These are phyloP conservation scores for Grapholita molesta DNA, from an alignment of 1,140 invertebrate genomes.

Conservation along the genomic window DNA sequence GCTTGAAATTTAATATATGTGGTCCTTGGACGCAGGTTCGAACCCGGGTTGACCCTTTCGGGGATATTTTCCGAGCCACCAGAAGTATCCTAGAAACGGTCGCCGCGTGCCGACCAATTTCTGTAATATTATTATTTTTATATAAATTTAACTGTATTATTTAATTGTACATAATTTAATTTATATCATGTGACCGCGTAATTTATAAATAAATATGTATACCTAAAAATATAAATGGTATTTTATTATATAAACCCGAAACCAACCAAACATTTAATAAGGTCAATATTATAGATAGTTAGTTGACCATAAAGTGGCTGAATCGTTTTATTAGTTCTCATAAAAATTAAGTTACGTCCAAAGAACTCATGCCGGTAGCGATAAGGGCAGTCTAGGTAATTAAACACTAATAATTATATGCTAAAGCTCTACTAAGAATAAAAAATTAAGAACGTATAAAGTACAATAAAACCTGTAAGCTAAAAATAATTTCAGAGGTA, in stretches of 20 bases:
- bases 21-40: constrained; percentile 25
- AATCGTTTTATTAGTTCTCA: background rate
- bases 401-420: too few species aligned
- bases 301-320: background rate
- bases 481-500: too few species aligned
- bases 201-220: constrained; percentile 76
- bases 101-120: constrained; percentile 28
- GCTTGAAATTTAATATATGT: constrained; percentile 65
- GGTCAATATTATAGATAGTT: background rate
- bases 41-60: constrained; percentile 29
- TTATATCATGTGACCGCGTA: constrained; percentile 71
- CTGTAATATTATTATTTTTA: constrained; percentile 71
- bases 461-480: too few species aligned
- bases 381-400: too few species aligned
- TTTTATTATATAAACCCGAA: background rate
- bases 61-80: constrained; percentile 52
- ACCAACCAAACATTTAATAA: background rate
- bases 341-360: too few species aligned
- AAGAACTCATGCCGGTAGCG: too few species aligned
- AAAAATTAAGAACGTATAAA: too few species aligned
- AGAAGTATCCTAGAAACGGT: constrained; percentile 34
- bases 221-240: constrained; percentile 47
- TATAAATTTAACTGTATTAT: constrained; percentile 71
- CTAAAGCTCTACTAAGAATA: too few species aligned
- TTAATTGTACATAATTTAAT: constrained; percentile 74